Evolutionary conservation across 2,888 invertebrate genomes (phyloP), one percentile per base, ranked within the genome.

Genomic region (Andrena flavipes): DNA sequence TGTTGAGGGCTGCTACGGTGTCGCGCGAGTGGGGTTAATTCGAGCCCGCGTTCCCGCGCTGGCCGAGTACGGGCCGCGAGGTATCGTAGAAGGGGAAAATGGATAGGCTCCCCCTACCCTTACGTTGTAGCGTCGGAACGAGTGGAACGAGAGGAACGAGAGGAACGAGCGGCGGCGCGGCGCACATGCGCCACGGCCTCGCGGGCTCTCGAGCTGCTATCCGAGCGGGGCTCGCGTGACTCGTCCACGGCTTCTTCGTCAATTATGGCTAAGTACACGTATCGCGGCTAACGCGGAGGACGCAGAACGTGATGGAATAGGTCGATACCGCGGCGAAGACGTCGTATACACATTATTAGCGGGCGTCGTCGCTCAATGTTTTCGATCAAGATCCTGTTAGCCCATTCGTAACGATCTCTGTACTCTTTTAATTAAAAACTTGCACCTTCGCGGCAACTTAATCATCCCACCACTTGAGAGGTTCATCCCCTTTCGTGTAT

Each of bases 211-310:
- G 54, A 80, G 70, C 80, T 71, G 60, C 62, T 70, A 60, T 70
- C 73, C 74, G 73, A 69, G 73, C 51, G 70, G 56, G 54, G 42
- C 75, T 92, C 88, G 91, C 92, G 92, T 92, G 92, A 91, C 90
- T 90, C 88, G 87, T 88, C 85, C 81, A 80, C 74, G 82, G 84
- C 82, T 90, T 91, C 89, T 91, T 91, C 90, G 91, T 92, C 92
- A 92, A 93, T 93, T 93, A 92, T 89, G 88, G 87, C 90, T 92
- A 92, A 92, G 89, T 91, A 91, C 92, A 88, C 86, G 84, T 88
- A 90, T 91, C 87, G 86, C 85, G 85, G 86, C 85, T 90, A 88
- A 91, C 89, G 85, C 79, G 82, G 71, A 87, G 87, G 86, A 88
- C 85, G 85, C 84, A 83, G 87, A 90, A 88, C 84, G 84, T 85